phyloP scores from a whole-genome alignment of 2,797 vertebrate genomes.

The Lepilemur septentrionalis region DNA sequence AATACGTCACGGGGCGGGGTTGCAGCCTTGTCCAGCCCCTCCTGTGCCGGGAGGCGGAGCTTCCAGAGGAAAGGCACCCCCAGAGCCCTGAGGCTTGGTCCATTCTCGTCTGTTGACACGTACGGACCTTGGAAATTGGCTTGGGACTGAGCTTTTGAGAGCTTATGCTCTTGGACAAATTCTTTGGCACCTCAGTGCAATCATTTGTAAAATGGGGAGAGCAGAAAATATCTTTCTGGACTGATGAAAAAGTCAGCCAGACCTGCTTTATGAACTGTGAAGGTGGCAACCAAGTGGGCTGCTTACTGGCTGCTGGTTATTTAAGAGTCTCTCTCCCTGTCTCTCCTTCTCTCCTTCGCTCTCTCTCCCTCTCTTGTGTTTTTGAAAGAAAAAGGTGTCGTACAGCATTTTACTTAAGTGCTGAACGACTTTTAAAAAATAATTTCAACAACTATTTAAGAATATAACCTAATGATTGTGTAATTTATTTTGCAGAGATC shows the following conservation, averaged over 20 bases:
- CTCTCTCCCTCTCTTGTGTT: background rate
- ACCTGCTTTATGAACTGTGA: background rate
- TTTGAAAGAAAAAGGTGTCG: background rate
- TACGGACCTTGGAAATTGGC: too few species aligned
- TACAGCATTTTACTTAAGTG: background rate
- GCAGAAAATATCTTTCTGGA: background rate
- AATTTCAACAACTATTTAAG: background rate
- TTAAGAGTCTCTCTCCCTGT: background rate
- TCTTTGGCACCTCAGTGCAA: background rate
- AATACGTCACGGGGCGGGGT: background rate
- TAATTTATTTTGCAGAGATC: slow-evolving; percentile 25
- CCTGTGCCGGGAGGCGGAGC: accelerated
- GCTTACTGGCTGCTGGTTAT: background rate
- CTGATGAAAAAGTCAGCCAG: background rate
- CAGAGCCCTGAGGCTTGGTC: accelerated
- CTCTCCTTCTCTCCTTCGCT: background rate
- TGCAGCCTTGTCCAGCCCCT: accelerated
- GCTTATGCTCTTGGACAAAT: background rate
- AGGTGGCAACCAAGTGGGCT: background rate
- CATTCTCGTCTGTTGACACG: accelerated
- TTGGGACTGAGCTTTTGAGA: background rate
- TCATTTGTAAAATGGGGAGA: background rate
- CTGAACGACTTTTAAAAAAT: background rate
- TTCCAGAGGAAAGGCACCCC: accelerated
- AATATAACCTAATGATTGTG: background rate